A percentile compares a stretch with the other conserved stretches of the same genome.
phyloP scores from a whole-genome alignment of 2,888 invertebrate species.

The Osmoderma eremita region DNA sequence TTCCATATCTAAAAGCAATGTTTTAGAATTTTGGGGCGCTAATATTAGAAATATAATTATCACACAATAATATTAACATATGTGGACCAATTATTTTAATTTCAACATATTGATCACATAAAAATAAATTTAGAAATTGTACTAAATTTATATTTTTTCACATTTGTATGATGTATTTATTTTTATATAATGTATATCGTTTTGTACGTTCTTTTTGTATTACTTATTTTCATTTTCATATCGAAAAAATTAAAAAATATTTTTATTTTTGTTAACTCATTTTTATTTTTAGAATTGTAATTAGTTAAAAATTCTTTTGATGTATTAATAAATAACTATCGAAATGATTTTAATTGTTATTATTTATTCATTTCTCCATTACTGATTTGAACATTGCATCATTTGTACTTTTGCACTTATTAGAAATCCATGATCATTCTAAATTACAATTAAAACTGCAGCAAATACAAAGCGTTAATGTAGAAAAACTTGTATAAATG shows the following conservation, averaged over 20 bases:
- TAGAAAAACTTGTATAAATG: too few species aligned
- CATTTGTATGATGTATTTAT: slow-evolving; percentile 27
- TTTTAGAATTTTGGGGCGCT: slow-evolving; percentile 14
- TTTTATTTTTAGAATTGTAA: slow-evolving; percentile 31
- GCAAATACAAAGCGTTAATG: too few species aligned
- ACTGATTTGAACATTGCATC: too few species aligned
- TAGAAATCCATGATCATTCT: too few species aligned
- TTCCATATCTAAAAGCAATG: slow-evolving; percentile 2
- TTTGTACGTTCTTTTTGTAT: slow-evolving; percentile 14
- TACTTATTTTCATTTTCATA: slow-evolving; percentile 1
- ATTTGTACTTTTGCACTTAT: too few species aligned
- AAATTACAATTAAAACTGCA: too few species aligned
- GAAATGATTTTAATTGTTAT: slow-evolving; percentile 4
- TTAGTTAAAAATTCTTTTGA: slow-evolving; percentile 21
- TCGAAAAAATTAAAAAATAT: slow-evolving; percentile 13
- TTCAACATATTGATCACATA: neutral
- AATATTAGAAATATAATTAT: slow-evolving; percentile 28
- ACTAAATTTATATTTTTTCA: slow-evolving; percentile 13
- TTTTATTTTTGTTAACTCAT: slow-evolving; percentile 33
- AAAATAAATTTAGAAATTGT: neutral
- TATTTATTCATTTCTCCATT: too few species aligned
- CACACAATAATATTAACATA: slow-evolving; percentile 1
- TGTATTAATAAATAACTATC: slow-evolving; percentile 15
- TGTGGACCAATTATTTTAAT: slow-evolving; percentile 4
- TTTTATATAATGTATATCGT: slow-evolving; percentile 28